Percentiles rank a stretch among this genome's conserved stretches.
Evolutionary conservation across 2,888 invertebrate genomes (phyloP).

Genomic region (Sinhomidia bicolor): DNA sequence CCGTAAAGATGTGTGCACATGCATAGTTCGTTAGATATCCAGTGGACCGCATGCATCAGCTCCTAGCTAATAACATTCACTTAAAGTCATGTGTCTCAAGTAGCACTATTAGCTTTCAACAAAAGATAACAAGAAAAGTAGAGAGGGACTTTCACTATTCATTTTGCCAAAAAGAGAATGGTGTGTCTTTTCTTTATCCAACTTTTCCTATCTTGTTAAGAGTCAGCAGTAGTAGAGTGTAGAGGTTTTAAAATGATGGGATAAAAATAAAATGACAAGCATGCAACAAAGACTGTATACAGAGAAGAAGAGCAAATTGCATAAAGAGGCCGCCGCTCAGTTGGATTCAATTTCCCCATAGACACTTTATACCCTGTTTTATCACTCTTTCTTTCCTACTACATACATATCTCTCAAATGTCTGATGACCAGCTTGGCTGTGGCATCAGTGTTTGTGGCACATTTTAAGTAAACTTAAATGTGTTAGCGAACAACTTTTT

Average conservation of each 20-base stretch:
- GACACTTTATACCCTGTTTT: slow-evolving; percentile 40
- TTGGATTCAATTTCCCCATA: slow-evolving; percentile 57
- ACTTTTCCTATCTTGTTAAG: background rate
- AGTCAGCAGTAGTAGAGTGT: too few relatives aligned
- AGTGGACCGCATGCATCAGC: background rate
- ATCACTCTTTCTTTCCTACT: background rate
- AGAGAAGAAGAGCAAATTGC: slow-evolving; percentile 6
- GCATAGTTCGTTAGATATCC: background rate
- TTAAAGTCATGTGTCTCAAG: background rate
- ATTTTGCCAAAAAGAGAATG: background rate
- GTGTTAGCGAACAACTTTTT: too few relatives aligned
- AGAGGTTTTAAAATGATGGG: background rate
- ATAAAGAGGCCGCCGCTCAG: background rate
- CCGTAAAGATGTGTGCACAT: background rate
- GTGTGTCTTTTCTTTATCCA: background rate
- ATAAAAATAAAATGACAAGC: slow-evolving; percentile 21
- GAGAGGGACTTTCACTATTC: background rate
- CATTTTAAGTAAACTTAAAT: too few relatives aligned
- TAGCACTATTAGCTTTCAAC: background rate
- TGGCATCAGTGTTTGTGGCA: background rate
- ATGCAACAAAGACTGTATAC: slow-evolving; percentile 42
- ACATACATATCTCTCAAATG: background rate
- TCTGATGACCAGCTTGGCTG: background rate
- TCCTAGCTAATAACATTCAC: background rate
- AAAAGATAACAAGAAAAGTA: background rate